Evolutionary conservation across 2,797 vertebrate species (phyloP).

Genomic region (Pantherophis alleghaniensis): DNA sequence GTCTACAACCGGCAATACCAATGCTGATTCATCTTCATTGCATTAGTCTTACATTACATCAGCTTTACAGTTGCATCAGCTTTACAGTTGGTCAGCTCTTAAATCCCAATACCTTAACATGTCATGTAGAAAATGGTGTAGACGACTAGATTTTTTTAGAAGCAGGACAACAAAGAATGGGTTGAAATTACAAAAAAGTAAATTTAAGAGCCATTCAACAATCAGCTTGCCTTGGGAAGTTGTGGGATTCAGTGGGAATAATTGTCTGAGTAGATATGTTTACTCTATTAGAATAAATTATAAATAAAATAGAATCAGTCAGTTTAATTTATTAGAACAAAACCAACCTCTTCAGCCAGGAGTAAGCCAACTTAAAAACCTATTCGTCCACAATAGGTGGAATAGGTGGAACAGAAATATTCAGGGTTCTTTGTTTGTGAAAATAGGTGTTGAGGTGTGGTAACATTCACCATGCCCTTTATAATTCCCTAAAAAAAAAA

Average conservation of each 20-base stretch:
- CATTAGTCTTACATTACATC: too few species aligned
- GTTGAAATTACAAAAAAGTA: not conserved
- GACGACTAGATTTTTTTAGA: not conserved
- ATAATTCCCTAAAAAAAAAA: not conserved
- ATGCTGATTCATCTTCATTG: too few species aligned
- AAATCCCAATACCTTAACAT: too few species aligned
- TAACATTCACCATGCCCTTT: not conserved
- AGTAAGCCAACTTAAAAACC: not conserved
- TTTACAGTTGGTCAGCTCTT: too few species aligned
- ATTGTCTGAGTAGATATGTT: not conserved
- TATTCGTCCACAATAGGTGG: not conserved
- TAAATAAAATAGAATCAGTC: not conserved
- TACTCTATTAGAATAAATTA: not conserved
- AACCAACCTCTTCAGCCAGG: not conserved
- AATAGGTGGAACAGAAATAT: not conserved
- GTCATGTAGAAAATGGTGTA: not conserved
- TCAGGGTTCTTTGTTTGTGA: not conserved
- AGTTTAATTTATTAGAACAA: not conserved
- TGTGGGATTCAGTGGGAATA: not conserved
- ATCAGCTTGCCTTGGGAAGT: not conserved
- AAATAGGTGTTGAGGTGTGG: not conserved
- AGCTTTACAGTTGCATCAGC: too few species aligned
- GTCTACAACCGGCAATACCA: too few species aligned
- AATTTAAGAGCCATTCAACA: not conserved
- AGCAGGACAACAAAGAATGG: not conserved